Conservation (phyloP, 2,113 vertebrate genomes). For the Cinclus mexicanus region DNA sequence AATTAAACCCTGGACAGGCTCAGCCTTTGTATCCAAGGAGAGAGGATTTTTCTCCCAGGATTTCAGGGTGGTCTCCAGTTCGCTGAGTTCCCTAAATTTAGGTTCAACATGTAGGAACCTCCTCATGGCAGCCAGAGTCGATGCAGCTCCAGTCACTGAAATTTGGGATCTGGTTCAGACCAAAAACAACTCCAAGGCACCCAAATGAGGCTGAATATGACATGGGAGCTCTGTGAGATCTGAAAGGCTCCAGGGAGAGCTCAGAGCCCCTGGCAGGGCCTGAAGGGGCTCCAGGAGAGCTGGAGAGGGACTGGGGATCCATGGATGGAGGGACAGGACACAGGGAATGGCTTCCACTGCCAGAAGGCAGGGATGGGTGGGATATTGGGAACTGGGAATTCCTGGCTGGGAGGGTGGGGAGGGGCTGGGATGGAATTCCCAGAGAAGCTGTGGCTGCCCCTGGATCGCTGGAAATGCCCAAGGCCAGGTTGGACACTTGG, state of each 20-base stretch:
- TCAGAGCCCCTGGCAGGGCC: not conserved
- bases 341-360: too few relatives aligned
- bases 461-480: too few relatives aligned
- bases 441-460: too few relatives aligned
- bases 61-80: not conserved
- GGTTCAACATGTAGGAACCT: not conserved
- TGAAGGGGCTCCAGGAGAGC: not conserved
- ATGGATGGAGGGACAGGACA: too few relatives aligned
- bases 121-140: not conserved
- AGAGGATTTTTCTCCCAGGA: not conserved
- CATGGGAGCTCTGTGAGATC: not conserved
- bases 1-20: not conserved
- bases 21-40: not conserved
- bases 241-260: not conserved
- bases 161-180: not conserved
- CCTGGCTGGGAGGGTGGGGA: too few relatives aligned
- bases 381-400: too few relatives aligned
- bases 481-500: too few relatives aligned
- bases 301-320: not conserved
- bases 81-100: not conserved
- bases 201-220: not conserved
- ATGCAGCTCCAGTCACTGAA: not conserved
- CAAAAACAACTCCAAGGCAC: not conserved
- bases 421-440: too few relatives aligned
- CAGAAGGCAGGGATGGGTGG: too few relatives aligned